These are phyloP conservation scores for Linnaemya vulpina DNA, from an alignment of 2,888 invertebrate genomes.

Conservation along the genomic window DNA sequence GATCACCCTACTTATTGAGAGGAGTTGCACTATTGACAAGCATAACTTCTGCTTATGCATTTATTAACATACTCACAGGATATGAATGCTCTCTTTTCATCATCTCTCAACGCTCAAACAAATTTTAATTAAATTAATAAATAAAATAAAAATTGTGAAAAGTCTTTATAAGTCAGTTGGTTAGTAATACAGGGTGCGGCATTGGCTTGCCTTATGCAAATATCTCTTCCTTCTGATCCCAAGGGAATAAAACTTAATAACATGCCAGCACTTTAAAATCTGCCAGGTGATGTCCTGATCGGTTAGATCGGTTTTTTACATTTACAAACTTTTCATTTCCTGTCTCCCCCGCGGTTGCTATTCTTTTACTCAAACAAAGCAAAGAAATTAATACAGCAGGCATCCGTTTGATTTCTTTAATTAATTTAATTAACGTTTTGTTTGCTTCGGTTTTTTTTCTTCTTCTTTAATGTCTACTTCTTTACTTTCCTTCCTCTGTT, in stretches of 20 bases:
- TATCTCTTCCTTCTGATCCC: not conserved
- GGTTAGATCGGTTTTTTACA: too few relatives aligned
- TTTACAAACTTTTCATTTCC: too few relatives aligned
- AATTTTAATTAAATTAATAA: conserved; percentile 18
- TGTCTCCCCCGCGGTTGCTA: too few relatives aligned
- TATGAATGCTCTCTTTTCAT: conserved; percentile 31
- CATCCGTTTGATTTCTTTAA: too few relatives aligned
- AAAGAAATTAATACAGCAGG: too few relatives aligned
- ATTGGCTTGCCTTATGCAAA: conserved; percentile 11
- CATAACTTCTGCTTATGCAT: not conserved
- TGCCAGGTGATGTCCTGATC: conserved; percentile 30
- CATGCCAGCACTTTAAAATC: not conserved
- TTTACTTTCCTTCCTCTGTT: too few relatives aligned
- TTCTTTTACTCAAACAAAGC: too few relatives aligned
- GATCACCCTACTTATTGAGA: not conserved
- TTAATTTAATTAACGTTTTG: too few relatives aligned
- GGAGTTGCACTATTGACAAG: not conserved
- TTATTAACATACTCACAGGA: conserved; percentile 42
- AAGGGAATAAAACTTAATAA: conserved; percentile 27
- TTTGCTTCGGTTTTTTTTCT: too few relatives aligned
- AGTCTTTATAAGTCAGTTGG: conserved; percentile 21
- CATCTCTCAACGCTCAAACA: not conserved
- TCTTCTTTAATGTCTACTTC: too few relatives aligned
- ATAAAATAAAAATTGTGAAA: not conserved
- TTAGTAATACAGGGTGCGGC: conserved; percentile 4